Percentiles rank a stretch among this genome's conserved stretches.
Evolutionary conservation across 1,140 invertebrate species (phyloP).

Genomic region (Adelges cooleyi): DNA sequence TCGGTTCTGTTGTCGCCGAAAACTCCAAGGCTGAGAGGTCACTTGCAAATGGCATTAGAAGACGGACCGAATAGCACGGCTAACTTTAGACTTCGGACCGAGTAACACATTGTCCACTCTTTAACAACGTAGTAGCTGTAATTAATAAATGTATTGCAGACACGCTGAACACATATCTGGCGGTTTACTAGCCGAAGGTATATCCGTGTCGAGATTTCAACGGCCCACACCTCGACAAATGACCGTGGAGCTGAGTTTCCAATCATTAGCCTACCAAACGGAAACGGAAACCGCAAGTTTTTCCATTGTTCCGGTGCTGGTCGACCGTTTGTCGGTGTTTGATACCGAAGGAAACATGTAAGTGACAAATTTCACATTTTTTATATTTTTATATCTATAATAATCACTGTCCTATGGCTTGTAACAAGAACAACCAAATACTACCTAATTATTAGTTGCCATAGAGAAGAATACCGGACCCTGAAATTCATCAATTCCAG

Average conservation of each 20-base stretch:
- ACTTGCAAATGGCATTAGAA: constrained; percentile 34
- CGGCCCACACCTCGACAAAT: not conserved
- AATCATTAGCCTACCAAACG: constrained; percentile 10
- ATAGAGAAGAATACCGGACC: too few relatives aligned
- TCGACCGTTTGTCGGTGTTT: not conserved
- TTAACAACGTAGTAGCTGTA: not conserved
- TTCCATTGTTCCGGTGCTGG: not conserved
- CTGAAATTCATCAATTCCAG: too few relatives aligned
- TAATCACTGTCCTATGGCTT: too few relatives aligned
- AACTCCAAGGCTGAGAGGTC: constrained; percentile 37
- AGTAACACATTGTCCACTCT: not conserved
- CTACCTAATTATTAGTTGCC: too few relatives aligned
- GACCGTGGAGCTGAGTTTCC: constrained; percentile 12
- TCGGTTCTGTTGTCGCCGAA: constrained; percentile 37
- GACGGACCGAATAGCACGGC: not conserved
- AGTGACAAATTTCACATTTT: too few relatives aligned
- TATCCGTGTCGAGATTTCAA: not conserved
- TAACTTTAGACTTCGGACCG: constrained; percentile 1
- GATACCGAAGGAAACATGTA: constrained; percentile 12
- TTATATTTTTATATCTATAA: too few relatives aligned
- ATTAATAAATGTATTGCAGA: not conserved
- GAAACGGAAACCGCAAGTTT: not conserved
- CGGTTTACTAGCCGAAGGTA: constrained; percentile 3
- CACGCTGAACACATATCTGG: constrained; percentile 5
- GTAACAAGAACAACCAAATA: too few relatives aligned